Evolutionary conservation across 2,797 vertebrate genomes (phyloP), one percentile per base, ranked within the genome.

Genomic region (Dendrocincla fuliginosa): DNA sequence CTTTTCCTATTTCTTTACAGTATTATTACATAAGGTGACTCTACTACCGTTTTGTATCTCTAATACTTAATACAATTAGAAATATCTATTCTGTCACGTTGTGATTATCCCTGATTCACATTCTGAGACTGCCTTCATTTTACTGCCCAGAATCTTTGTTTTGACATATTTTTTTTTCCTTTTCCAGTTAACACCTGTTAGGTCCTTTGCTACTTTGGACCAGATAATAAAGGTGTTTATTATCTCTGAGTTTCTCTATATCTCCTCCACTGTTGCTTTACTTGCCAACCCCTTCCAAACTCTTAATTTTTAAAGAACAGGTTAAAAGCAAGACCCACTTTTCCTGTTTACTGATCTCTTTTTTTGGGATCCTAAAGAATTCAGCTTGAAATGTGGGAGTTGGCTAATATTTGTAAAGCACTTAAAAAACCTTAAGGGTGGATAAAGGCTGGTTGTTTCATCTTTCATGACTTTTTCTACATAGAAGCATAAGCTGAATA

Each of bases 41-140:
- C 24, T 52, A 2, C n/a, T 49, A 28, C 27, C 5, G 3, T 23
- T 55, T 49, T 68, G 3, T 71, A 0, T 14, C 23, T 75, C 39
- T 24, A 35, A 23, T 28, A 14, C 24, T 33, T 46, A 3, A 13
- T 9, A 13, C 32, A 17, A 41, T 75, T 41, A 33, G 23, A 23
- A 57, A 44, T 10, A 81, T n/a, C 27, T 44, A 0, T 39, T 75
- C 32, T 46, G 16, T 24, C 47, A 12, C 1, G 1, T 7, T 53
- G 19, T 2, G 1, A 5, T 64, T 42, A 14, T 32, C 27, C 73
- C 32, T 50, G 19, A 32, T 25, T 50, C 55, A 28, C 0, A 0
- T 61, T 59, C 4, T 50, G 35, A n/a, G 7, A 19, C 12, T 73
- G 39, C 42, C 19, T 22, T 83, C 60, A 4, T n/a, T 16, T 77